Evolutionary conservation across 2,888 invertebrate genomes (phyloP), one percentile per base, ranked within the genome.

Genomic region (Eugnorisma glareosa): DNA sequence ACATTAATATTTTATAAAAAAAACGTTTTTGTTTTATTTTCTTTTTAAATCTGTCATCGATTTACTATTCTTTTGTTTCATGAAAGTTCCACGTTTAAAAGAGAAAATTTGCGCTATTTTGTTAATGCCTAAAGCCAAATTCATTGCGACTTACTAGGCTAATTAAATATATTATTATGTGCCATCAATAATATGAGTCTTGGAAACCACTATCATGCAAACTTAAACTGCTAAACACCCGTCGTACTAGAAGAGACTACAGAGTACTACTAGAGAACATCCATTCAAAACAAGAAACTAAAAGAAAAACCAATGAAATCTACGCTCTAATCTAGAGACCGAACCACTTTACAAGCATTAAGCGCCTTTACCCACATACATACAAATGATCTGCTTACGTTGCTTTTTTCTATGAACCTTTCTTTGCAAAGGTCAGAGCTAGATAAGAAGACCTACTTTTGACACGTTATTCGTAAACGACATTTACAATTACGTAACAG

Each of bases 341-440:
- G 83, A 82, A 79, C 82, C 83, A 77, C 79, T 79, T 79, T 77
- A 79, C 77, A 77, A 77, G 79, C 83, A 48, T 76, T 79, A 82
- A 82, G 77, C 35, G 67, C 7, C 48, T 40, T 64, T 68, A 51
- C 77, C 79, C 77, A 82, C 77, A 79, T 79, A 57, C 79, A 79
- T 79, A 79, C 83, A 79, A 79, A 79, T 82, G 77, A 77, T 64
- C 82, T 76, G 64, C 68, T 79, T 68, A 68, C 67, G 35, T 48
- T 5, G 67, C 21, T 57, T 43, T 81, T 76, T 67, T 76, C 35
- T 43, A 40, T 37, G 57, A 68, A 79, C 48, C 28, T 67, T 67
- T 18, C 4, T 51, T 67, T 21, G 43, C 15, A 37, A 67, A 67
- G 43, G 75, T 61, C 59, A 24, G 13, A 37, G n/a, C 21, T 57